Conservation (phyloP, 2,113 vertebrate genomes). For the Odocoileus hemionus region DNA sequence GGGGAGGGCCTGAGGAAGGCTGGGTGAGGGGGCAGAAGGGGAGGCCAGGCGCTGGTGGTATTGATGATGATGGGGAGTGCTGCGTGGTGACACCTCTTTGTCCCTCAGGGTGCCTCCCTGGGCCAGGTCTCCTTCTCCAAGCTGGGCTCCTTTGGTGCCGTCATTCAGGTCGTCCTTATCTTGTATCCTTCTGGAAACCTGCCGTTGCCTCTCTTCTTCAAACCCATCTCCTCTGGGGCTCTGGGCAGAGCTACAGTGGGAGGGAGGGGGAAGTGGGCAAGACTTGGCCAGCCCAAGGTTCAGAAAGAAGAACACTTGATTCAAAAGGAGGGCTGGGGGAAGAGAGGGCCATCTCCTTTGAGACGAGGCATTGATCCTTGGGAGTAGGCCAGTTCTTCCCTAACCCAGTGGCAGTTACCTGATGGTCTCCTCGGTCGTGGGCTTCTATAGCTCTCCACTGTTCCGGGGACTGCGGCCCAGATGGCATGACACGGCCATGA, state of each 20-base stretch:
- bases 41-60: not conserved
- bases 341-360: accelerated
- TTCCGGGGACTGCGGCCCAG: constrained; percentile 89
- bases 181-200: constrained; percentile 89
- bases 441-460: constrained; percentile 95
- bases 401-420: constrained; percentile 85
- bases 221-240: not conserved
- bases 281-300: not conserved
- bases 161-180: constrained; percentile 95
- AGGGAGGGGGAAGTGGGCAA: not conserved
- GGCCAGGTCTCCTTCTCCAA: constrained; percentile 96
- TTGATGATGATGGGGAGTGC: not conserved
- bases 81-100: not conserved
- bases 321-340: not conserved
- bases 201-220: not conserved
- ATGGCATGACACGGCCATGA: constrained; percentile 90
- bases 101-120: constrained; percentile 86
- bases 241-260: not conserved
- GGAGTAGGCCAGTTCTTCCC: constrained; percentile 61
- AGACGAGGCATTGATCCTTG: not conserved
- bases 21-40: not conserved
- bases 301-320: constrained; percentile 14
- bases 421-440: constrained; percentile 94
- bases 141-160: constrained; percentile 93
- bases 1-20: not conserved